Conservation (phyloP, 2,888 invertebrate species). For the Caradrina kadenii region DNA sequence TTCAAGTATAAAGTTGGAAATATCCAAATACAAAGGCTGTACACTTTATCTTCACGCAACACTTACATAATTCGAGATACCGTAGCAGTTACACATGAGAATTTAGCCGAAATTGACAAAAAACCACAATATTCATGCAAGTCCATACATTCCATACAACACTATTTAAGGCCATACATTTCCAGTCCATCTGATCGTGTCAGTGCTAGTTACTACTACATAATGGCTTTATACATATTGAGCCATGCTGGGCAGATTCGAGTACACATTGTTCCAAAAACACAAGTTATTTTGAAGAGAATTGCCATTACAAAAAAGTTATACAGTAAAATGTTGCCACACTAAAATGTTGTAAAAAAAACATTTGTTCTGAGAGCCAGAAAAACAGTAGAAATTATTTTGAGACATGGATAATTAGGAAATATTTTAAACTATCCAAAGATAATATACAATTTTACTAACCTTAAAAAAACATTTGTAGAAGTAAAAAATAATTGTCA, state of each 20-base stretch:
- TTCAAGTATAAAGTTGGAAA: slow-evolving; percentile 34
- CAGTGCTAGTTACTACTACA: slow-evolving; percentile 30
- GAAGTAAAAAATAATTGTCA: slow-evolving; percentile 40
- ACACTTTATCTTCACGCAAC: slow-evolving; percentile 14
- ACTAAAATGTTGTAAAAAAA: slow-evolving; percentile 12
- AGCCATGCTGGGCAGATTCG: neutral
- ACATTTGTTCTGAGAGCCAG: slow-evolving; percentile 39
- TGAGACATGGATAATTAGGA: slow-evolving; percentile 24
- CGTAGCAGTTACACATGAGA: slow-evolving; percentile 9
- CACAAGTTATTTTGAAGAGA: neutral
- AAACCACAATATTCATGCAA: slow-evolving; percentile 42
- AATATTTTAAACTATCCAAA: neutral
- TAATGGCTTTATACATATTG: slow-evolving; percentile 8
- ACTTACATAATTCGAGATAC: slow-evolving; percentile 10
- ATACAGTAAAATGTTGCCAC: slow-evolving; percentile 13
- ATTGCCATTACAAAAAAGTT: slow-evolving; percentile 23
- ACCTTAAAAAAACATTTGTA: slow-evolving; percentile 29
- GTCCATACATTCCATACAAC: slow-evolving; percentile 54
- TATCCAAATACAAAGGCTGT: slow-evolving; percentile 32
- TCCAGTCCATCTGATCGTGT: slow-evolving; percentile 62
- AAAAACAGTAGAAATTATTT: slow-evolving; percentile 28
- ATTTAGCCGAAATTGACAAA: slow-evolving; percentile 29
- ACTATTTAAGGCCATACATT: slow-evolving; percentile 67
- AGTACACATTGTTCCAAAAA: neutral
- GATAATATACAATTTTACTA: slow-evolving; percentile 16